Conservation (phyloP, 2,888 invertebrate species). For the Ariolimax columbianus region DNA sequence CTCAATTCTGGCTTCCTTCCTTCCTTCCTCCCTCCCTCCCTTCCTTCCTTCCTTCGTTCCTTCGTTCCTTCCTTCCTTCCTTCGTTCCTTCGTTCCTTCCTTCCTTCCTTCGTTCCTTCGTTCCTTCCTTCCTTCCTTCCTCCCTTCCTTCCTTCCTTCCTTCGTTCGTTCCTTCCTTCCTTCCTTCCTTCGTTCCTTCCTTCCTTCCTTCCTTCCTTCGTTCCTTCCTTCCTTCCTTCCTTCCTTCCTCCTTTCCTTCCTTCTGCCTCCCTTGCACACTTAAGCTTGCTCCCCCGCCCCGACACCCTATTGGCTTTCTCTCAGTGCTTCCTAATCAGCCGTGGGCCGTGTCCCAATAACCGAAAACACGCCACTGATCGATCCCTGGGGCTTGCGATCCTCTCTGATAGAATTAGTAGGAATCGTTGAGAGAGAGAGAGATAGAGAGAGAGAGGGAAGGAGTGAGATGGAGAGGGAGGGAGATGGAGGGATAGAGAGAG, state of each 20-base stretch:
- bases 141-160: conserved; percentile 7
- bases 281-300: not conserved
- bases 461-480: too few species aligned
- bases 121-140: conserved; percentile 7
- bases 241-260: not conserved
- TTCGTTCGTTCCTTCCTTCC: conserved; percentile 13
- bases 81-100: not conserved
- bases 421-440: too few species aligned
- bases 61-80: not conserved
- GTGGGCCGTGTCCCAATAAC: too few species aligned
- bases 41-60: not conserved
- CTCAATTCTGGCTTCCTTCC: not conserved
- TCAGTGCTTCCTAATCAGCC: not conserved
- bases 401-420: too few species aligned
- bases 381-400: too few species aligned
- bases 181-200: conserved; percentile 2
- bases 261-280: too few species aligned
- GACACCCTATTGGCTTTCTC: not conserved
- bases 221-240: not conserved
- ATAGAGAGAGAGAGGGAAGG: too few species aligned
- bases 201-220: not conserved
- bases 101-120: not conserved
- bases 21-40: not conserved
- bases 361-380: too few species aligned
- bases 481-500: too few species aligned